A percentile compares a stretch with the other conserved stretches of the same genome.
Conservation (phyloP, 2,113 vertebrate genomes). For the Aplodontia rufa region DNA sequence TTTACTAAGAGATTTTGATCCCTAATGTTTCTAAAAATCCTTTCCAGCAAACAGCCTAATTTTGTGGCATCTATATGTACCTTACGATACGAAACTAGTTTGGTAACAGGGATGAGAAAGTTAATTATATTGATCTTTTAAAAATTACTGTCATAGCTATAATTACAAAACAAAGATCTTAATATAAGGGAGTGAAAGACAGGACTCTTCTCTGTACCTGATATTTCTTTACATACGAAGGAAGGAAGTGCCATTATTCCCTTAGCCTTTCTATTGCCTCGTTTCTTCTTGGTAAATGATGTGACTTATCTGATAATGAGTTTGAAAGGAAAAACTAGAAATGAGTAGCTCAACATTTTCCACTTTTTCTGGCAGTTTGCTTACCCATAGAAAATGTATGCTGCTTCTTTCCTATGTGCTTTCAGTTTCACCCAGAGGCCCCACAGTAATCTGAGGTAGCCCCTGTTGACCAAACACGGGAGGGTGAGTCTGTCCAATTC, state of each 20-base stretch:
- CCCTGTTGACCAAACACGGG: background rate
- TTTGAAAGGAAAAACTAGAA: constrained; percentile 27
- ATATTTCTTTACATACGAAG: background rate
- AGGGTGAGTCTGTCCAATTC: background rate
- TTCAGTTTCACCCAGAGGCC: background rate
- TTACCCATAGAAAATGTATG: background rate
- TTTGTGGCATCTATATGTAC: background rate
- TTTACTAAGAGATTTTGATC: background rate
- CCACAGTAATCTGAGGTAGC: background rate
- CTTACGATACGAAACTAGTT: background rate
- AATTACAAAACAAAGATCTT: constrained; percentile 8
- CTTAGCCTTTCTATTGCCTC: background rate
- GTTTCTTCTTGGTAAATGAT: background rate
- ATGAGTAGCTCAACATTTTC: background rate
- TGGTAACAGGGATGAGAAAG: background rate
- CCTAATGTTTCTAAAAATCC: background rate
- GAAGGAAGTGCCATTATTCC: background rate
- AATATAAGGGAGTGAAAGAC: background rate
- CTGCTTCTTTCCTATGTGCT: background rate
- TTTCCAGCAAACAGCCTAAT: background rate
- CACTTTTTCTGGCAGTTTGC: background rate
- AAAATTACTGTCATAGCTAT: background rate
- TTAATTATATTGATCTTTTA: background rate
- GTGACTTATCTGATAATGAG: background rate
- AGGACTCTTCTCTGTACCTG: background rate